Conservation (phyloP, 2,113 vertebrate genomes). For the Drymodes brunneopygia region DNA sequence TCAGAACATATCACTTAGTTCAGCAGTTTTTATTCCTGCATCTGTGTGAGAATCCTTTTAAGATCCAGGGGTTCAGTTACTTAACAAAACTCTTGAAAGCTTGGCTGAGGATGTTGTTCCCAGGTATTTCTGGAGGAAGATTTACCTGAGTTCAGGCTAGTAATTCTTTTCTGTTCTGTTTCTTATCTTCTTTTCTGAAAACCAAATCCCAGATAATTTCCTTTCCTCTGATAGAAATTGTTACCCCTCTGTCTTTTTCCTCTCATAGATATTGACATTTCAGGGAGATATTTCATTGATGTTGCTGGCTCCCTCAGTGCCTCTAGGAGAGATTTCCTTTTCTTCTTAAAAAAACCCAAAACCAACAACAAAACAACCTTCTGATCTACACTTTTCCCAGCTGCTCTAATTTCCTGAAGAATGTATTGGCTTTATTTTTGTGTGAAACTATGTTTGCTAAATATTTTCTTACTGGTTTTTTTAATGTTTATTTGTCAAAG, state of each 20-base stretch:
- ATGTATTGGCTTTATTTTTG: neutral
- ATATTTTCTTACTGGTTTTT: slow-evolving; percentile 25
- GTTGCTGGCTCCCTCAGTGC: neutral
- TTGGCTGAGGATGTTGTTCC: rapidly evolving
- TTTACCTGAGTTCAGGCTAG: neutral
- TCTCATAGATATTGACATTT: neutral
- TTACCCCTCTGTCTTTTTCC: slow-evolving; percentile 16
- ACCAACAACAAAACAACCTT: neutral
- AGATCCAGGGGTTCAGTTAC: neutral
- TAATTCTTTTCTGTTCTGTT: neutral
- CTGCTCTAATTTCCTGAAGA: slow-evolving; percentile 5
- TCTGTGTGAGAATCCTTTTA: neutral
- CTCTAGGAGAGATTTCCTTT: slow-evolving; percentile 16
- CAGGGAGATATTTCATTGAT: neutral
- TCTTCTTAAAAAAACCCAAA: neutral
- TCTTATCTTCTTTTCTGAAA: neutral
- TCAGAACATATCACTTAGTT: neutral
- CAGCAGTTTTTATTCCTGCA: neutral
- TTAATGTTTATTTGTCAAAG: neutral
- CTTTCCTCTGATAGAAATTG: neutral
- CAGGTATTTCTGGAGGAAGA: neutral
- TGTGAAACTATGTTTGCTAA: neutral
- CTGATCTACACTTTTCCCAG: neutral
- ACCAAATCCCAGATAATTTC: neutral
- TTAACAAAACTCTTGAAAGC: neutral